Conservation (phyloP, 2,113 vertebrate genomes). For the Cynopterus brachyotis region DNA sequence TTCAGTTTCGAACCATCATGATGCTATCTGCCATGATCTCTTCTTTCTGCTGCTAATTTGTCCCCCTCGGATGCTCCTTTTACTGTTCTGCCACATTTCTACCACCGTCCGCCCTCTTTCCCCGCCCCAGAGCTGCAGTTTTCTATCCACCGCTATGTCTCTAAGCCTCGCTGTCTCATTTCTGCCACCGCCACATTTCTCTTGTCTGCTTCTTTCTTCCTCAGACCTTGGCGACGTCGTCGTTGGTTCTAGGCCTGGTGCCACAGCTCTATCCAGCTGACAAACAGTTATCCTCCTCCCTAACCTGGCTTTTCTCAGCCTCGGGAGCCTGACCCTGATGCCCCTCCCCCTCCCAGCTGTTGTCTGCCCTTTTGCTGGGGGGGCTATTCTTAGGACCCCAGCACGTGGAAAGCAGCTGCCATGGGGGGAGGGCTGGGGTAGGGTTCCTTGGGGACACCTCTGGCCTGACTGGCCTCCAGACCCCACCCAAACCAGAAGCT, state of each 20-base stretch:
- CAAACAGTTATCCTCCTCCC: not conserved
- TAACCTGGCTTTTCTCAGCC: not conserved
- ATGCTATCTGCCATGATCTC: not conserved
- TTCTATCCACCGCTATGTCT: not conserved
- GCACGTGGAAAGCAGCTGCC: conserved; percentile 60
- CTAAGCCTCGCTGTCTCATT: not conserved
- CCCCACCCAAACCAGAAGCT: not conserved
- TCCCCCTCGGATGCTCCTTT: not conserved
- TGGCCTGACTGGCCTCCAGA: not conserved
- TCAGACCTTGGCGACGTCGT: not conserved
- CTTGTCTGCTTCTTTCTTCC: not conserved
- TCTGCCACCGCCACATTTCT: not conserved
- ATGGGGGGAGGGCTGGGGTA: not conserved
- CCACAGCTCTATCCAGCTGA: not conserved
- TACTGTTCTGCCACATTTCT: not conserved
- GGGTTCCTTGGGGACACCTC: conserved; percentile 58
- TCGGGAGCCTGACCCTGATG: not conserved
- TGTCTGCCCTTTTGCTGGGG: conserved; percentile 72
- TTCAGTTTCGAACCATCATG: not conserved
- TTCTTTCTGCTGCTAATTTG: not conserved
- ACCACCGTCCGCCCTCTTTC: not conserved
- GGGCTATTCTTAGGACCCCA: conserved; percentile 76
- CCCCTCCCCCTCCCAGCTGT: conserved; percentile 76
- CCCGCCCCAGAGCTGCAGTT: not conserved
- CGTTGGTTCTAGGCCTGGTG: not conserved